Conservation (phyloP, 1,140 invertebrate genomes). For the Elysia chlorotica region DNA sequence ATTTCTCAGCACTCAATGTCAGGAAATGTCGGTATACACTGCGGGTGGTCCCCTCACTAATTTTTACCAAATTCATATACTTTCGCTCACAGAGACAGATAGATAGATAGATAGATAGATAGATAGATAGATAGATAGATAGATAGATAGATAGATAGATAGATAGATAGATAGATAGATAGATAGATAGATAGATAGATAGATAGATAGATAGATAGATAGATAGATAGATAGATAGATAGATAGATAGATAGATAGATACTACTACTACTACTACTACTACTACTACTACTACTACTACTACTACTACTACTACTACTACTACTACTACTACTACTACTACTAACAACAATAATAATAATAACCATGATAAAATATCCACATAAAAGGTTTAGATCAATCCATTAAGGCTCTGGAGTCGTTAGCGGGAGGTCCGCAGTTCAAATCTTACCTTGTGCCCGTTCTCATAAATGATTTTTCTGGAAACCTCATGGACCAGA, state of each 20-base stretch:
- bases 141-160: neutral
- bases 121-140: constrained; percentile 5
- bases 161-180: constrained; percentile 1
- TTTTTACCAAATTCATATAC: neutral
- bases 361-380: too few species aligned
- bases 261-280: neutral
- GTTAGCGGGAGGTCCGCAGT: too few species aligned
- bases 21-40: too few species aligned
- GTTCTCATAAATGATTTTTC: too few species aligned
- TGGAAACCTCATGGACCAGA: too few species aligned
- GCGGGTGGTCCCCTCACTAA: neutral
- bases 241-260: neutral
- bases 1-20: too few species aligned
- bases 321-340: neutral
- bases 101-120: constrained; percentile 1
- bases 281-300: neutral
- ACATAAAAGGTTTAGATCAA: too few species aligned
- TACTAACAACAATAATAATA: neutral
- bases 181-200: constrained; percentile 11
- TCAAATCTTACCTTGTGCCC: too few species aligned
- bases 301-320: neutral
- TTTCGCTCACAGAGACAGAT: neutral
- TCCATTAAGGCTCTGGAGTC: too few species aligned
- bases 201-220: constrained; percentile 2
- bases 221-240: neutral